Evolutionary conservation across 2,113 vertebrate species (phyloP), one percentile per base, ranked within the genome.

Genomic region (Odontesthes bonariensis): DNA sequence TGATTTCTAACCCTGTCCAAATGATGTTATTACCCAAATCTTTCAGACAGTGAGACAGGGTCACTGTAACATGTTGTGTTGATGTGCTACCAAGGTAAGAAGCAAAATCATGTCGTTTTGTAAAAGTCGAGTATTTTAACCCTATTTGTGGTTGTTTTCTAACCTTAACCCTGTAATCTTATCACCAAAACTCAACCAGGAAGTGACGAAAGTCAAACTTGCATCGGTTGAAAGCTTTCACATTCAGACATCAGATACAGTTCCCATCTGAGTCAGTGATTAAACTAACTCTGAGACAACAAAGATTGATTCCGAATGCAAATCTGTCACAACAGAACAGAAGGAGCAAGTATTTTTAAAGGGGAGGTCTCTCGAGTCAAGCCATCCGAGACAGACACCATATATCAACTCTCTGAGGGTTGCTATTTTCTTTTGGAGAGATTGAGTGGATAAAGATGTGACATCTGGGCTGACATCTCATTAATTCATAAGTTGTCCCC

Each of bases 401-500:
- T 69, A 14, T 40, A 82, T 85, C 65, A 35, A 1, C 73, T 78
- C 35, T 46, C 16, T 14, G 38, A 42, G 60, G 58, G 79, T 35
- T 59, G 55, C 31, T 4, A 27, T 71, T 84, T 69, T 71, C 61
- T 76, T 69, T 56, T 16, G 51, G 59, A 53, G 74, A 82, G 88
- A 89, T 80, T 68, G 88, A 89, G 84, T 79, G 81, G 84, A 87
- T 92, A 85, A 79, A 92, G 84, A 81, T 40, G 73, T 81, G 84
- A 88, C 84, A 88, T 76, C 79, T 90, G 66, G 70, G 82, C 88
- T 84, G 86, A 86, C 85, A 81, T 79, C 86, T 88, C 83, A 92
- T 92, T 88, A 87, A 90, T 91, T 89, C 88, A 85, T 71, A 71
- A 88, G 77, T 67, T 68, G 87, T 88, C 78, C 86, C 84, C 60